Evolutionary conservation across 2,888 invertebrate genomes (phyloP).

Genomic region (Drosophila hamatofila): DNA sequence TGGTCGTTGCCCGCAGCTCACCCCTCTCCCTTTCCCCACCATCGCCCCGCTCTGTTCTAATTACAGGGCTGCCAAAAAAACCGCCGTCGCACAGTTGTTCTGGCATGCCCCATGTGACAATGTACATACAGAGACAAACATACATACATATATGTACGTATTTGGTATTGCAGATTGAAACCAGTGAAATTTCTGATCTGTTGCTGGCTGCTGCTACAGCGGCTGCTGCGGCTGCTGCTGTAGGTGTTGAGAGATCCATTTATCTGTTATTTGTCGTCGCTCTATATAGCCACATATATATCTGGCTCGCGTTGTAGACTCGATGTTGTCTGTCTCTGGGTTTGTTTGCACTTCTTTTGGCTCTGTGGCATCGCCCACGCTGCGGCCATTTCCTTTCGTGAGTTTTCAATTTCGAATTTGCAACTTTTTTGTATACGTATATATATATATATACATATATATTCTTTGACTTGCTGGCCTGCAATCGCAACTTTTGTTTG

Average conservation of each 20-base stretch:
- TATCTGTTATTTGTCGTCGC: conserved; percentile 24
- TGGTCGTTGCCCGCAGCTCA: conserved; percentile 22
- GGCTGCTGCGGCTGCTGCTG: conserved; percentile 11
- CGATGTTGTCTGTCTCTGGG: conserved; percentile 37
- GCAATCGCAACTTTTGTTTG: conserved; percentile 56
- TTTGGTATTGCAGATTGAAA: conserved; percentile 43
- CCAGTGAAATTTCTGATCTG: conserved; percentile 42
- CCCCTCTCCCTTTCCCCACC: not conserved
- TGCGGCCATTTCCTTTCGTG: conserved; percentile 59
- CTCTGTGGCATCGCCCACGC: conserved; percentile 47
- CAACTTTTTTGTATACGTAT: conserved; percentile 11
- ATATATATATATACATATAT: not conserved
- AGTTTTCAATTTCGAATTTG: conserved; percentile 54
- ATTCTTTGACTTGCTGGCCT: conserved; percentile 17
- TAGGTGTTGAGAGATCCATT: conserved; percentile 47
- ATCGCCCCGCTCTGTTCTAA: conserved; percentile 26
- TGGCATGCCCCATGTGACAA: conserved; percentile 56
- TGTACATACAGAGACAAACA: not conserved
- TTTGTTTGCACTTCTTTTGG: conserved; percentile 49
- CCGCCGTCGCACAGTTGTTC: conserved; percentile 28
- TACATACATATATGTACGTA: conserved; percentile 1
- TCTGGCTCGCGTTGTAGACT: conserved; percentile 47
- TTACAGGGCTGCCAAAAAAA: conserved; percentile 50
- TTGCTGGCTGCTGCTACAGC: conserved; percentile 8
- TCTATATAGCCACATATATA: conserved; percentile 1